Conservation (phyloP, 2,797 vertebrate genomes). For the Passerculus sandwichensis region DNA sequence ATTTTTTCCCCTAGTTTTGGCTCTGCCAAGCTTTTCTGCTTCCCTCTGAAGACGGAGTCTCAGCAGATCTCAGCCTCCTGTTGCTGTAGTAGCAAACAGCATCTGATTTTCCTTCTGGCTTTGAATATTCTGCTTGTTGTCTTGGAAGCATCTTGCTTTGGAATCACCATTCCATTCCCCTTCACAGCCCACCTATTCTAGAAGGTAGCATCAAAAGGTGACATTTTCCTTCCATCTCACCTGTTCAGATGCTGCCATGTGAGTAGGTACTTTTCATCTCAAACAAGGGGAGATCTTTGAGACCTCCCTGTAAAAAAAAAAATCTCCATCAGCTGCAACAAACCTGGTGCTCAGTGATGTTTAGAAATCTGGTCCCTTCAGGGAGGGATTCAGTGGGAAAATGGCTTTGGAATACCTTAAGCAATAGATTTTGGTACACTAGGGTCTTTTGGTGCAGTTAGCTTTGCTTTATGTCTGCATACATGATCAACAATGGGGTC, state of each 20-base stretch:
- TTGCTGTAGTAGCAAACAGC: background rate
- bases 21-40: background rate
- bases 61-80: background rate
- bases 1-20: fast-evolving
- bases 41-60: background rate
- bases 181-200: background rate
- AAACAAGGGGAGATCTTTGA: background rate
- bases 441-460: background rate
- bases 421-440: background rate
- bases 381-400: background rate
- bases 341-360: background rate
- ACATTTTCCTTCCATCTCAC: background rate
- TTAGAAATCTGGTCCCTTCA: background rate
- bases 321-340: background rate
- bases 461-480: background rate
- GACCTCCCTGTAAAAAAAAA: background rate
- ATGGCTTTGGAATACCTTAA: background rate
- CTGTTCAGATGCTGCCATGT: background rate
- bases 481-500: background rate
- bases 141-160: background rate
- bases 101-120: background rate
- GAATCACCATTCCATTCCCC: background rate
- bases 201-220: background rate
- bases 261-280: background rate
- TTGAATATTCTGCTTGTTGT: background rate